Evolutionary conservation across 2,113 vertebrate species (phyloP), one percentile per base, ranked within the genome.

Genomic region (Centropristis striata): DNA sequence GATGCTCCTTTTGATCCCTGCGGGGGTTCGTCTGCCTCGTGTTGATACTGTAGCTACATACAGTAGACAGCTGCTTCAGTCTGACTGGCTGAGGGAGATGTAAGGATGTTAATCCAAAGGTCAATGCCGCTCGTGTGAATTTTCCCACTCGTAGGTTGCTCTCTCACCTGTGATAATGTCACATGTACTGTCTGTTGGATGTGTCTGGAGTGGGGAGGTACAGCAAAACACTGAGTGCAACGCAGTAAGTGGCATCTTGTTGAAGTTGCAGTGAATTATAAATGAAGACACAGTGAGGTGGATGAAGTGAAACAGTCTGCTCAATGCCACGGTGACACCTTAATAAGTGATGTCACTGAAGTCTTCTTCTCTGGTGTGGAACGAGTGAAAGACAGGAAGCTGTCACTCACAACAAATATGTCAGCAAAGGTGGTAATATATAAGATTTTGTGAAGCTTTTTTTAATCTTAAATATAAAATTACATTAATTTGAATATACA

Each of bases 1-100:
- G 71, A 44, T 23, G 57, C 11, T 36, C 21, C 51, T 32, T 66
- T 76, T 85, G 75, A 84, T 77, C 71, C n/a, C 1, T 10, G 78
- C 49, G 25, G 47, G 64, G 41, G 54, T 44, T 46, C 3, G 14
- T 41, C 75, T 68, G 65, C 32, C 18, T 68, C 51, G 1, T 61
- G 63, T 11, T 42, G 78, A 83, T 46, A 42, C 78, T 37, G 74
- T 57, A 55, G 70, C 53, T 42, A 37, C 10, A 1, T 25, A 27
- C 15, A 36, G 28, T 28, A 16, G 37, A 46, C 21, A 4, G 9
- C 23, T 54, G 7, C 8, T 9, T 23, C n/a, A 42, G 32, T 21
- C 20, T 14, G 32, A 60, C 20, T 60, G 58, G 3, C n/a, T 60
- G 37, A 15, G n/a, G 23, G 25, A 44, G 36, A n/a, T 39, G 15